phyloP scores from a whole-genome alignment of 2,797 vertebrate species.

The Danionella dracula region DNA sequence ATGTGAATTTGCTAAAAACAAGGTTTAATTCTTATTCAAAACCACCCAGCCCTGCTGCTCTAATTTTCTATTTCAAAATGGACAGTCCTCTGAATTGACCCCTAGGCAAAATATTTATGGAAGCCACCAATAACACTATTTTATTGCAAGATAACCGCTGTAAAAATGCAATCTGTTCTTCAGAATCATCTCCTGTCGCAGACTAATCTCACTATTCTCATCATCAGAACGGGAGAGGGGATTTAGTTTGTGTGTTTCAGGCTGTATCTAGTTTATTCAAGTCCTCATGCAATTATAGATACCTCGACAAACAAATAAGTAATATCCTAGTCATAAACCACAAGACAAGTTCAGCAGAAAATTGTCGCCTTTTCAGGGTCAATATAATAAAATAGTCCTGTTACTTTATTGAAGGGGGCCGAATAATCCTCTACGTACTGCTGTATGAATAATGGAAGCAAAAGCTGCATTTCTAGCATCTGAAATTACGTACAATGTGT shows the following conservation, averaged over 20 bases:
- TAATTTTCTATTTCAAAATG: too few relatives aligned
- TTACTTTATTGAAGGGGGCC: background rate
- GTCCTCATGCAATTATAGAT: background rate
- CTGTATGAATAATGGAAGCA: too few relatives aligned
- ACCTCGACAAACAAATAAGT: constrained; percentile 2
- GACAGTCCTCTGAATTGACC: background rate
- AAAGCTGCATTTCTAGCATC: too few relatives aligned
- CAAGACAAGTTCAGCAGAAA: background rate
- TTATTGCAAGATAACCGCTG: background rate
- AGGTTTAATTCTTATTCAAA: too few relatives aligned
- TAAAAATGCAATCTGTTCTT: constrained; percentile 16
- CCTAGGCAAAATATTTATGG: constrained; percentile 6
- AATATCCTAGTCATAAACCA: background rate
- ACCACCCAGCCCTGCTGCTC: too few relatives aligned
- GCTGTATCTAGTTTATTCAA: constrained; percentile 3
- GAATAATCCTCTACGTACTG: background rate
- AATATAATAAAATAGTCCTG: constrained; percentile 10
- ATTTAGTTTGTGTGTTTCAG: constrained; percentile 6
- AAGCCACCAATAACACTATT: background rate
- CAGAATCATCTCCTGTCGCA: background rate
- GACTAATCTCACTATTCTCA: background rate
- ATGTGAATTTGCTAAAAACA: too few relatives aligned
- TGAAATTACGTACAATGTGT: too few relatives aligned
- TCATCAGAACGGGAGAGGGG: background rate
- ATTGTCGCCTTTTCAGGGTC: background rate